A percentile compares a stretch with the other conserved stretches of the same genome.
Evolutionary conservation across 2,888 invertebrate species (phyloP).

Genomic region (Cheilosia vernalis): DNA sequence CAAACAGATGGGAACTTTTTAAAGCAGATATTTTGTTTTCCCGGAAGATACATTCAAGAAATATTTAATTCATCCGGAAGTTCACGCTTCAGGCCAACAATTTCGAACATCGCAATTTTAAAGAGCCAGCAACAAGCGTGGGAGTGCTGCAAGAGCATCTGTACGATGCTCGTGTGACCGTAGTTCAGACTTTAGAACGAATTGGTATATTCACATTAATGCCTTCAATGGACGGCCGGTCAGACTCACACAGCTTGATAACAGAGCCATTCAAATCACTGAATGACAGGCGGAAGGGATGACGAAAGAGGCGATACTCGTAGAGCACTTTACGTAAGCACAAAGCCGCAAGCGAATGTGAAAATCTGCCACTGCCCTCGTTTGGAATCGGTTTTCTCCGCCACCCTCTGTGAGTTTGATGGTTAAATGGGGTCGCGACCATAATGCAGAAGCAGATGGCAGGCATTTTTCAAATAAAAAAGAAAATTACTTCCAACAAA

Average conservation of each 20-base stretch:
- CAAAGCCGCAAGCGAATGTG: background rate
- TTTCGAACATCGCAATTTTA: background rate
- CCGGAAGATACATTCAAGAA: background rate
- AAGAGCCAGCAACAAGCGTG: background rate
- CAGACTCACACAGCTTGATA: constrained; percentile 27
- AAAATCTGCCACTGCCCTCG: constrained; percentile 13
- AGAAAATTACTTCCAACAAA: background rate
- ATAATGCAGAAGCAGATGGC: background rate
- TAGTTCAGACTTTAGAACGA: no score
- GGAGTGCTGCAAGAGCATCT: background rate
- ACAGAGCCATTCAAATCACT: constrained; percentile 6
- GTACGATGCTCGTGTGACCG: background rate
- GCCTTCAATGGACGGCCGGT: constrained; percentile 6
- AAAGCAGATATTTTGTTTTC: no score
- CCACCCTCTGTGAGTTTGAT: constrained; percentile 12
- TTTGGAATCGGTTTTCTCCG: background rate
- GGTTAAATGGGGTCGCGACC: constrained; percentile 10
- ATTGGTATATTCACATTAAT: background rate
- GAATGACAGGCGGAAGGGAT: background rate
- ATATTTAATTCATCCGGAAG: constrained; percentile 17
- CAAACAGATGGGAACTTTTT: background rate
- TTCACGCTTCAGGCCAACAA: background rate
- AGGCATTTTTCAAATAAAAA: background rate
- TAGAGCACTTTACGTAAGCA: constrained; percentile 44
- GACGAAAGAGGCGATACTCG: background rate